A percentile compares a stretch with the other conserved stretches of the same genome.
Conservation (phyloP, 2,113 vertebrate genomes). For the Ailurus styani region DNA sequence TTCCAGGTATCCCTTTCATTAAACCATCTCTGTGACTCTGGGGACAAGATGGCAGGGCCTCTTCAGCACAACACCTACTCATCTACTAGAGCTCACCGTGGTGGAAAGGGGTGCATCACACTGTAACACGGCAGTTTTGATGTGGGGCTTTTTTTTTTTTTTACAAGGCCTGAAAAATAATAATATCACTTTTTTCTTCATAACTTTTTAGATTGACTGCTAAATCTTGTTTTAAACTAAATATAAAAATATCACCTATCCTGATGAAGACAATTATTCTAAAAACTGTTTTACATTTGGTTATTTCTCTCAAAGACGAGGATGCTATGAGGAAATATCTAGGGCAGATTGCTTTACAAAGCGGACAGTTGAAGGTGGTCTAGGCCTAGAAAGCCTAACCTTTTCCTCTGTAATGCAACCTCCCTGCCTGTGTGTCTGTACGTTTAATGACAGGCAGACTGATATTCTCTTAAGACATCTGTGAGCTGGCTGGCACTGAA, state of each 20-base stretch:
- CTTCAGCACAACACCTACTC: background rate
- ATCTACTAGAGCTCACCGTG: no score
- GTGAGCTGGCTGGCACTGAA: background rate
- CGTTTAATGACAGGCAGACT: fast-evolving
- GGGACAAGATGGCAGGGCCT: background rate
- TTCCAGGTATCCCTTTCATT: background rate
- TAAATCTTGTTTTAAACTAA: background rate
- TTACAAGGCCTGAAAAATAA: background rate
- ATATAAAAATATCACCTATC: background rate
- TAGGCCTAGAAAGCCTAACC: background rate
- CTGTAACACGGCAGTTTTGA: background rate
- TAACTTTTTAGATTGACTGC: background rate
- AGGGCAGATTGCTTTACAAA: background rate
- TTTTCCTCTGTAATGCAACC: background rate
- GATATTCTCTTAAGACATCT: background rate
- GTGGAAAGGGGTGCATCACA: no score
- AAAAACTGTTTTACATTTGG: background rate
- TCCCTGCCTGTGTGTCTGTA: background rate
- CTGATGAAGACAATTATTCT: background rate
- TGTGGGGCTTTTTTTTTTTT: background rate
- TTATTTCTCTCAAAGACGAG: background rate
- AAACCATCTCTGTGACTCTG: background rate
- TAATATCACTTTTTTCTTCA: background rate
- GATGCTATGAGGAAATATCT: background rate
- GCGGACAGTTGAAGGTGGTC: background rate